phyloP scores from a whole-genome alignment of 2,797 vertebrate species.

The Cyclopterus lumpus region DNA sequence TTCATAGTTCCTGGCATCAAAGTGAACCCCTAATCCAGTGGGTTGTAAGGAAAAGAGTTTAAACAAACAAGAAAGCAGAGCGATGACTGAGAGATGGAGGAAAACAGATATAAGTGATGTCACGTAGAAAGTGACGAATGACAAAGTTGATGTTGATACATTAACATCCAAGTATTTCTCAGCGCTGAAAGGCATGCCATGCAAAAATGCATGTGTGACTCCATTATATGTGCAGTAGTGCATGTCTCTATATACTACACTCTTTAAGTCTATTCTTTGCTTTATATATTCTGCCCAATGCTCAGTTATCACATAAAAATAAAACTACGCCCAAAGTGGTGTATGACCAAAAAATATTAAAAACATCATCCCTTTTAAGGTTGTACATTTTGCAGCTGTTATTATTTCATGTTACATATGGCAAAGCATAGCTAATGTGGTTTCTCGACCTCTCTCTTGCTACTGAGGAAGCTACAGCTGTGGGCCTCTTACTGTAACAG shows the following conservation, averaged over 20 bases:
- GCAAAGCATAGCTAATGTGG: constrained; percentile 69
- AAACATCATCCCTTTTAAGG: constrained; percentile 50
- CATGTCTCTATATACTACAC: constrained; percentile 8
- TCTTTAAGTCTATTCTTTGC: constrained; percentile 12
- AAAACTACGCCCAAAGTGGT: constrained; percentile 32
- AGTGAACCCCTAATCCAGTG: constrained; percentile 58
- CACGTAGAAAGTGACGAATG: constrained; percentile 67
- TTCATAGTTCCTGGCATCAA: constrained; percentile 66
- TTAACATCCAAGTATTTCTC: constrained; percentile 48
- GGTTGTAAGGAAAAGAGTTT: constrained; percentile 74
- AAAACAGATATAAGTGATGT: constrained; percentile 73
- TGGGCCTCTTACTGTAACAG: constrained; percentile 70
- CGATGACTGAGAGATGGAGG: constrained; percentile 63
- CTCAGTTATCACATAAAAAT: constrained; percentile 35
- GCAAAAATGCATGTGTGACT: constrained; percentile 17
- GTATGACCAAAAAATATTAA: constrained; percentile 38
- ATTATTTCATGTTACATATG: constrained; percentile 72
- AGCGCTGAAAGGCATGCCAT: constrained; percentile 37
- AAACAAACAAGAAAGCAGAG: constrained; percentile 77
- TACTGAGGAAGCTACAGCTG: constrained; percentile 81
- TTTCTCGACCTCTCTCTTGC: constrained; percentile 61
- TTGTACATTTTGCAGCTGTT: constrained; percentile 70
- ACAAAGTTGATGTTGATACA: constrained; percentile 51
- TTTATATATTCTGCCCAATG: constrained; percentile 25
- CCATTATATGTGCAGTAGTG: constrained; percentile 25